phyloP scores from a whole-genome alignment of 1,140 invertebrate genomes.

The Aphidius gifuensis region DNA sequence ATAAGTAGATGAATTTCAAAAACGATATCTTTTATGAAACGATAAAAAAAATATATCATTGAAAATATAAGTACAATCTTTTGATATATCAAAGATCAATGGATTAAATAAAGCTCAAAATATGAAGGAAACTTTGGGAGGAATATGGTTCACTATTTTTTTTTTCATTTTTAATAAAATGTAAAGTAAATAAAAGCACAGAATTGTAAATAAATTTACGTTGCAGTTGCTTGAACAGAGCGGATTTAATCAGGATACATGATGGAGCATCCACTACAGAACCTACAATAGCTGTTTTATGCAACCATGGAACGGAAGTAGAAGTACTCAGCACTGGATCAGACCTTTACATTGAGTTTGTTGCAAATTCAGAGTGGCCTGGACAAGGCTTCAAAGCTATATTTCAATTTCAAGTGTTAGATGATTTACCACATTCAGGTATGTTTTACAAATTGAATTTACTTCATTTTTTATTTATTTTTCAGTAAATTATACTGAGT shows the following conservation, averaged over 20 bases:
- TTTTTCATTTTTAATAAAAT: not conserved
- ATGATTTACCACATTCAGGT: conserved; percentile 58
- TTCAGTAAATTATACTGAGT: no score
- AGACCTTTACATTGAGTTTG: conserved; percentile 77
- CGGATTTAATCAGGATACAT: conserved; percentile 76
- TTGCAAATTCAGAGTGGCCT: conserved; percentile 75
- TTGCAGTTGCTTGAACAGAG: conserved; percentile 76
- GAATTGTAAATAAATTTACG: conserved; percentile 19
- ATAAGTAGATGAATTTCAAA: no score
- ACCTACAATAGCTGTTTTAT: conserved; percentile 75
- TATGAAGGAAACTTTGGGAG: not conserved
- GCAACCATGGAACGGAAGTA: conserved; percentile 71
- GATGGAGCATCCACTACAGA: conserved; percentile 66
- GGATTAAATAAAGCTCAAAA: no score
- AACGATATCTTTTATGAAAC: no score
- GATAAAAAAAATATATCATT: no score
- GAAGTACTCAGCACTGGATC: conserved; percentile 78
- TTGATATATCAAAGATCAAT: no score
- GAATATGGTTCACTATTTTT: not conserved
- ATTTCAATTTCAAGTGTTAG: conserved; percentile 71
- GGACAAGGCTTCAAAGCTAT: conserved; percentile 83
- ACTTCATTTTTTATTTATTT: no score
- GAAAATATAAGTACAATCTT: no score
- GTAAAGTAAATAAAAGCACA: not conserved
- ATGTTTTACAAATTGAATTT: conserved; percentile 28